phyloP scores from a whole-genome alignment of 1,140 invertebrate genomes.

The Drepana arcuata region DNA sequence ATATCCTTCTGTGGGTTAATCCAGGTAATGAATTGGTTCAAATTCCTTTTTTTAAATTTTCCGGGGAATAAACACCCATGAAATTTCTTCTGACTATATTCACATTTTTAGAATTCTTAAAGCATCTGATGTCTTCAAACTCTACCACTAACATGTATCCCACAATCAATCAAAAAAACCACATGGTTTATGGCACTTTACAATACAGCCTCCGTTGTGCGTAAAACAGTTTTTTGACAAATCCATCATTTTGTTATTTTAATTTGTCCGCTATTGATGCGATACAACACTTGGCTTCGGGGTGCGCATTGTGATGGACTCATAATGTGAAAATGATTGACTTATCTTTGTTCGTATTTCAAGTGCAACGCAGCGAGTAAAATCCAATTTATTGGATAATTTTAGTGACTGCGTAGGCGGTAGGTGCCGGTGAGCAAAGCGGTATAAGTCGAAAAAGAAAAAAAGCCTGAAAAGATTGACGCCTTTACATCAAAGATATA shows the following conservation, averaged over 20 bases:
- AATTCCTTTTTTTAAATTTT: too few species aligned
- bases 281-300: background rate
- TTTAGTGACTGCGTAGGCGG: slow-evolving; percentile 39
- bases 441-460: slow-evolving; percentile 20
- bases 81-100: too few species aligned
- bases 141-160: too few species aligned
- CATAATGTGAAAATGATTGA: slow-evolving; percentile 64
- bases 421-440: slow-evolving; percentile 12
- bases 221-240: slow-evolving; percentile 25
- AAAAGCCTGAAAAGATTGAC: too few species aligned
- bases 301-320: slow-evolving; percentile 14
- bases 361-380: slow-evolving; percentile 32
- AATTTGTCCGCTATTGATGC: slow-evolving; percentile 45
- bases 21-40: too few species aligned
- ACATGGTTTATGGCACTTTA: too few species aligned
- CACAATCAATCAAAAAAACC: slow-evolving; percentile 18
- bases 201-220: slow-evolving; percentile 26
- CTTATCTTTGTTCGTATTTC: slow-evolving; percentile 42
- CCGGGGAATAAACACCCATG: too few species aligned
- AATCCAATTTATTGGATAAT: slow-evolving; percentile 59
- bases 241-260: slow-evolving; percentile 47
- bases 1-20: too few species aligned
- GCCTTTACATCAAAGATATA: too few species aligned
- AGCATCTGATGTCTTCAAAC: too few species aligned
- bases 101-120: too few species aligned